Base-by-base conservation (phyloP, 2,113 vertebrate species). In the Hemicordylus capensis region DNA sequence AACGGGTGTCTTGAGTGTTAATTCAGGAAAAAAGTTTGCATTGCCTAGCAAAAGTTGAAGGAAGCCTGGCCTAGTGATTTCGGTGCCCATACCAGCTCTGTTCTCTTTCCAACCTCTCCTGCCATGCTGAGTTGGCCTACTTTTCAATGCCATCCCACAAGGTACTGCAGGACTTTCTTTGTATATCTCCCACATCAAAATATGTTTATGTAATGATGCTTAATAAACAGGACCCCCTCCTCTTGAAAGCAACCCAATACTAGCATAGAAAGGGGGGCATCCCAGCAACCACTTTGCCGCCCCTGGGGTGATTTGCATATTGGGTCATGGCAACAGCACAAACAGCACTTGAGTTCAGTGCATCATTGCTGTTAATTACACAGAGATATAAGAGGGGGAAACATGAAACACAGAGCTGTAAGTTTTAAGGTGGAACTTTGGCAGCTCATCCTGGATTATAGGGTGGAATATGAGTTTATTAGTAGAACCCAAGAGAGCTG, bases 301-400 rank as follows among this genome's bases (percentile, higher is more conserved):
- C 93, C 91, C 64, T 80, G 59, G 87, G 34, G 66, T 90, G 88
- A 91, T 95, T 95, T 95, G 86, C 93, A 94, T 94, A 89, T 87
- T 89, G 66, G 93, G 94, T 95, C 93, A 92, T 56, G 73, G 81
- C 81, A 87, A 48, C 28, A 88, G 22, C 63, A 87, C 56, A 76
- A 0, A 54, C 26, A 84, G 58, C 28, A 26, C 20, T 24, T 19
- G n/a, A 31, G 58, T 61, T 86, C 77, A 63, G 34, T 11, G 56
- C 67, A 54, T 28, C 34, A 26, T 81, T 86, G 67, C 85, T 63
- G 64, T 63, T 81, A 92, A 82, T 90, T 31, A 85, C 0, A 24
- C 6, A 86, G 66, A 84, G 76, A 9, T 54, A 74, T 20, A 88
- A 85, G 89, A 88, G 81, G 12, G 15, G 24, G 17, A 15, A 26